Conservation (phyloP, 2,797 vertebrate species). For the Denticeps clupeoides region DNA sequence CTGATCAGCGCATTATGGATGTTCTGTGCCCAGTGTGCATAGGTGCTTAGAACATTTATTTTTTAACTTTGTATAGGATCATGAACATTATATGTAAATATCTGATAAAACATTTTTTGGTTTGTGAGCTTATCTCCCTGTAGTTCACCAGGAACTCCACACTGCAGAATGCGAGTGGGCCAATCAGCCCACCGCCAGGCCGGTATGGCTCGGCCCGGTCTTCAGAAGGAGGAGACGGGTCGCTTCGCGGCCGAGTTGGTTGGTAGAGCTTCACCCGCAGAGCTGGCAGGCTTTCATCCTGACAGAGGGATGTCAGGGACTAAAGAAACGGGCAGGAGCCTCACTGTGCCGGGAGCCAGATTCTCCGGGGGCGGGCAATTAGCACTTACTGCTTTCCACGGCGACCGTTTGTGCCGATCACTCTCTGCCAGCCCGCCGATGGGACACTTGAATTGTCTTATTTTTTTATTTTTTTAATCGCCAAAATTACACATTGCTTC, state of each 20-base stretch:
- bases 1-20: no score
- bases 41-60: no score
- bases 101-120: no score
- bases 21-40: no score
- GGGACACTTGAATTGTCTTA: slow-evolving; percentile 26
- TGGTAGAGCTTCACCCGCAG: slow-evolving; percentile 28
- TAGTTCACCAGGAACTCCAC: slow-evolving; percentile 13
- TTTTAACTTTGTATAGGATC: no score
- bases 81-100: no score
- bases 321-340: slow-evolving; percentile 24
- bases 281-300: slow-evolving; percentile 41
- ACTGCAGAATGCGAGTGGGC: slow-evolving; percentile 21
- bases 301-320: slow-evolving; percentile 31
- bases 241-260: slow-evolving; percentile 8
- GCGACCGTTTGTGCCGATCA: slow-evolving; percentile 28
- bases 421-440: slow-evolving; percentile 23
- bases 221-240: slow-evolving; percentile 19
- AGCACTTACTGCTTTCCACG: slow-evolving; percentile 24
- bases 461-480: slow-evolving; percentile 30
- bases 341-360: slow-evolving; percentile 23
- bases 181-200: slow-evolving; percentile 34
- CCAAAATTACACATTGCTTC: slow-evolving; percentile 17
- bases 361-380: slow-evolving; percentile 39
- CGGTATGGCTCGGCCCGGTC: slow-evolving; percentile 22
- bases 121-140: no score